Base-by-base conservation (phyloP, 2,888 invertebrate species). In the Oscheius sp. region DNA sequence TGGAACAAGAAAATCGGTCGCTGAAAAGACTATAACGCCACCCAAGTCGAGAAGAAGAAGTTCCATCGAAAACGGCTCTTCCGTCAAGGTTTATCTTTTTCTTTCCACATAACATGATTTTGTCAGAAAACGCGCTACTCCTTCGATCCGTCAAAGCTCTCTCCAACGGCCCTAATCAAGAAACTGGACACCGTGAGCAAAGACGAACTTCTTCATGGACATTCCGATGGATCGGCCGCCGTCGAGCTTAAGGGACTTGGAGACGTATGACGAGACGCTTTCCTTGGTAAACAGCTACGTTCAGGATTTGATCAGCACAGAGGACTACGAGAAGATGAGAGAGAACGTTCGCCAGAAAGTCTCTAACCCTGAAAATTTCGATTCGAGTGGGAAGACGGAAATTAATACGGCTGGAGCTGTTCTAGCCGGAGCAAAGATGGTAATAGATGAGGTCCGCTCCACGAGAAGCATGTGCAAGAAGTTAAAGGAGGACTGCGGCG, bases 351-450 rank as follows among this genome's bases (percentile, higher is more conserved):
- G 77, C 2, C 47, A 72, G 51, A 53, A 77, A 72, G 72, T 76
- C 47, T 62, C 74, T 33, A 72, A 79, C 57, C 74, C 81, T 0
- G 77, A 76, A 35, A 73, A 73, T 63, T 81, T 79, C 66, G 81
- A 81, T 62, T 50, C 51, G 2, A 33, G 29, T 51, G 74, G 76
- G 53, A 79, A 76, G 59, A 79, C 78, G 2, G 78, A 77, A 13
- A 58, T 81, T 11, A 79, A 79, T 63, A 42, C 76, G 9, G 74
- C 65, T 51, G 78, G 73, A 7, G 84, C 82, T 9, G 77, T 81
- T 0, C 62, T 85, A 47, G 84, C 86, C 50, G 83, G 83, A 3
- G 85, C 85, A 2, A 84, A 85, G 70, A 47, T 86, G 10, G 57
- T 82, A 60, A 68, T 84, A 13, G 85, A 86, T 63, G 81, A 84